Percentiles rank a stretch among this genome's conserved stretches.
Evolutionary conservation across 2,113 vertebrate genomes (phyloP).

Genomic region (Oncorhynchus keta): DNA sequence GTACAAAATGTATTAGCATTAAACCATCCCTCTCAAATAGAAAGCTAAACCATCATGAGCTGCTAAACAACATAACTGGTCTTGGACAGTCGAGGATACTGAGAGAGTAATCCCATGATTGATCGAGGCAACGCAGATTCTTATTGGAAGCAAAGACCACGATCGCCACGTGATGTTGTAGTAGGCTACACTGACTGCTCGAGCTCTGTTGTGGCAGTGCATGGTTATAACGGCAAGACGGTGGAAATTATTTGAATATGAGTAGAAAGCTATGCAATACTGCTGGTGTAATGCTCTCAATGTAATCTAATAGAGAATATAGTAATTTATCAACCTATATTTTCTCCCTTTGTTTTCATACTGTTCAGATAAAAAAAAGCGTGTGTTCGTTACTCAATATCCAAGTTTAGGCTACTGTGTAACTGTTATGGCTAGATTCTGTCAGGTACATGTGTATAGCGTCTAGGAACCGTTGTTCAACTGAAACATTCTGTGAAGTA

Average conservation of each 20-base stretch:
- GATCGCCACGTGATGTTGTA: slow-evolving; percentile 32
- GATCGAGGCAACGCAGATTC: slow-evolving; percentile 21
- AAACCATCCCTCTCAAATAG: background rate
- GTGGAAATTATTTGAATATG: background rate
- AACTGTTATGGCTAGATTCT: background rate
- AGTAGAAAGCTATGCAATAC: background rate
- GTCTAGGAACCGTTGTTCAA: background rate
- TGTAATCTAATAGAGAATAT: background rate
- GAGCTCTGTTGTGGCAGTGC: slow-evolving; percentile 40
- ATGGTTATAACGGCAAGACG: slow-evolving; percentile 23
- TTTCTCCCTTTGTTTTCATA: background rate
- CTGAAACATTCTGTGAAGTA: slow-evolving; percentile 43
- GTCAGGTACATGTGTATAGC: background rate
- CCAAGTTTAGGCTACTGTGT: background rate
- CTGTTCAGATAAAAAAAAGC: background rate
- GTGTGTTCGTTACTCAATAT: background rate
- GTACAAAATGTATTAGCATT: background rate
- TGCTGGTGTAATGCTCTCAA: background rate
- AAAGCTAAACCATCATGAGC: background rate
- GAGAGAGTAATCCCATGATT: background rate
- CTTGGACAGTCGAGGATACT: background rate
- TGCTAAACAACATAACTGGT: background rate
- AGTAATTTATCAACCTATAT: slow-evolving; percentile 1
- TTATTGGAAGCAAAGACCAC: slow-evolving; percentile 67
- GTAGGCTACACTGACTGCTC: slow-evolving; percentile 50